These are phyloP conservation scores for Busseola fusca DNA, from an alignment of 2,888 invertebrate genomes.

Conservation along the genomic window DNA sequence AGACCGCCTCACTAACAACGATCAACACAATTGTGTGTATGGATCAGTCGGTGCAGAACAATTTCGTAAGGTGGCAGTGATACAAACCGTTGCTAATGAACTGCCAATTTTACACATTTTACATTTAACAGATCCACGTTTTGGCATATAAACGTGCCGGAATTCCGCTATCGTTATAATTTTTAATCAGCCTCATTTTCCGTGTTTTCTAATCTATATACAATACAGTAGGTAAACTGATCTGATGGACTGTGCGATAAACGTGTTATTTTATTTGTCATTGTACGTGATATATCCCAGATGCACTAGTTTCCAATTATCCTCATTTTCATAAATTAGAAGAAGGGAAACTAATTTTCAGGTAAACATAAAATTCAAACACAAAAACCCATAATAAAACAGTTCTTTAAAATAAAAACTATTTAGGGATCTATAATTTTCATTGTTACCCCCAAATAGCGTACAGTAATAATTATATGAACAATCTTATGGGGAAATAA, in stretches of 20 bases:
- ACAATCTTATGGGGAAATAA: background rate
- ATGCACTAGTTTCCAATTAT: background rate
- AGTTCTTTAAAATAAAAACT: background rate
- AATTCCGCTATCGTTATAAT: background rate
- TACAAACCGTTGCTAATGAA: background rate
- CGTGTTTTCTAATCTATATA: background rate
- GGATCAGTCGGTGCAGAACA: slow-evolving; percentile 23
- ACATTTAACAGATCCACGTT: background rate
- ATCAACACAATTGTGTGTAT: background rate
- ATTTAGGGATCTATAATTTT: background rate
- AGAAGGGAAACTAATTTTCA: background rate
- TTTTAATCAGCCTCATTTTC: background rate
- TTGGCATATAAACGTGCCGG: background rate
- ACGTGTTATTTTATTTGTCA: background rate
- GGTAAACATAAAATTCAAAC: background rate
- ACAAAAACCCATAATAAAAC: background rate
- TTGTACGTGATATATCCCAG: background rate
- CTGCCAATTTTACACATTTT: background rate
- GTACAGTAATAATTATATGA: background rate
- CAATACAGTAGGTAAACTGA: background rate
- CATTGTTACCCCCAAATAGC: background rate
- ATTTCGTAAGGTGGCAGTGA: slow-evolving; percentile 57
- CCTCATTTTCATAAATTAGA: too few species aligned
- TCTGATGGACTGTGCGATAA: background rate
- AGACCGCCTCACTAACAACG: slow-evolving; percentile 5